A percentile compares a stretch with the other conserved stretches of the same genome.
Evolutionary conservation across 53 echinoderm and acorn worm species (phyloP).

Genomic region (Astropecten irregularis): DNA sequence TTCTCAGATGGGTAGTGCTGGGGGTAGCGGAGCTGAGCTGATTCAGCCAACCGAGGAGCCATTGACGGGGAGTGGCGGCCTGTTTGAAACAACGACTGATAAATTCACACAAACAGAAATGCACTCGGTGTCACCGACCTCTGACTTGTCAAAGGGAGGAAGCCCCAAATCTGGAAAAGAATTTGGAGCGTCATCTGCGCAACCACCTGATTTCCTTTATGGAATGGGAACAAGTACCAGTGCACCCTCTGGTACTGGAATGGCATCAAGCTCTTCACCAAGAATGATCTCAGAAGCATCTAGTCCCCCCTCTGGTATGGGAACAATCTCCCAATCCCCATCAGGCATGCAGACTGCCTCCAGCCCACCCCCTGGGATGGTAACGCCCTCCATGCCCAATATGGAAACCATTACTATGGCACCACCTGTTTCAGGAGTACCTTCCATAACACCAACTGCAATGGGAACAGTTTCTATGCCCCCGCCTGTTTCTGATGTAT

Average conservation of each 20-base stretch:
- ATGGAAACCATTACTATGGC: too few relatives aligned
- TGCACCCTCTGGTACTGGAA: too few relatives aligned
- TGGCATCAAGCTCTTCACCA: too few relatives aligned
- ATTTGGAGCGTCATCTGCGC: not conserved
- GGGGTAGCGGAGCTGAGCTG: not conserved
- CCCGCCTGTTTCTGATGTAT: not conserved
- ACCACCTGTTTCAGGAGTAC: too few relatives aligned
- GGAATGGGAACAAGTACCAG: not conserved
- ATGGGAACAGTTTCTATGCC: not conserved
- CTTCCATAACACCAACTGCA: not conserved
- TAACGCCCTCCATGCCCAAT: not conserved
- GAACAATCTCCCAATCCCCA: not conserved
- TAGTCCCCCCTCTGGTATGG: not conserved
- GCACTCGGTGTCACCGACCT: not conserved
- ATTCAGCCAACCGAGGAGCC: not conserved
- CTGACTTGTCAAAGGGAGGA: not conserved
- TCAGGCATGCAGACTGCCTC: too few relatives aligned
- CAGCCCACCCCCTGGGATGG: not conserved
- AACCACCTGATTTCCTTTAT: not conserved
- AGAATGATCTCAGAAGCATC: not conserved
- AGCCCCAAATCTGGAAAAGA: not conserved
- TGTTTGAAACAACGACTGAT: not conserved
- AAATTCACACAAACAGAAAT: not conserved
- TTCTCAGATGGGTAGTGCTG: conserved; percentile 17
- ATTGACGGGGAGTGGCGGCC: not conserved